phyloP scores from a whole-genome alignment of 2,888 invertebrate genomes.

The Disparrhopalites patrizii region DNA sequence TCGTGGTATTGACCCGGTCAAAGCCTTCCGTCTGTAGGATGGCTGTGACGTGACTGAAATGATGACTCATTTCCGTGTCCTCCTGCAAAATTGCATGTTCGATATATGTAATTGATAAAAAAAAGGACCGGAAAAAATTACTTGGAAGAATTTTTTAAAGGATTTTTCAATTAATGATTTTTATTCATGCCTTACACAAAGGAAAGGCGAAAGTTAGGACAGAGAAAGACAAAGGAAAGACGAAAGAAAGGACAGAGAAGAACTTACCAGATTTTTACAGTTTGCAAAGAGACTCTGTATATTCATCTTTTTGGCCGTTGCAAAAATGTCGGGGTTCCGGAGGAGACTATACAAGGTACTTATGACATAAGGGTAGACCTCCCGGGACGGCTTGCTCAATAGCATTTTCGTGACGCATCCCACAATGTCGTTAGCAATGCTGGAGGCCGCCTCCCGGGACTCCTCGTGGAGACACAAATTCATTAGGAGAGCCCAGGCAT shows the following conservation, averaged over 20 bases:
- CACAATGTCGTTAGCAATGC: conserved; percentile 42
- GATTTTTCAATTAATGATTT: not conserved
- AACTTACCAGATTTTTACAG: conserved; percentile 15
- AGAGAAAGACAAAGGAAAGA: too few species aligned
- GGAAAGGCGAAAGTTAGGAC: not conserved
- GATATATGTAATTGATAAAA: too few species aligned
- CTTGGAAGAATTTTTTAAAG: too few species aligned
- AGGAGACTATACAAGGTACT: conserved; percentile 58
- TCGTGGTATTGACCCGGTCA: conserved; percentile 35
- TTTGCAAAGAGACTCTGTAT: conserved; percentile 52
- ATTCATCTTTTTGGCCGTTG: conserved; percentile 55
- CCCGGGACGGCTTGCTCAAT: conserved; percentile 29
- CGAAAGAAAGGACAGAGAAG: too few species aligned
- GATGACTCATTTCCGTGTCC: conserved; percentile 36
- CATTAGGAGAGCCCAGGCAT: conserved; percentile 64
- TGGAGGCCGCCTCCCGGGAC: conserved; percentile 28
- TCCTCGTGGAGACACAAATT: conserved; percentile 62
- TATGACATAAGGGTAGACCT: conserved; percentile 56
- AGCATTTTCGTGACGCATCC: conserved; percentile 42
- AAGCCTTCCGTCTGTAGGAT: conserved; percentile 35
- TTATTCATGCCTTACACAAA: not conserved
- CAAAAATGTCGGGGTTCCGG: conserved; percentile 54
- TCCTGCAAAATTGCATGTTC: conserved; percentile 31
- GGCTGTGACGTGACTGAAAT: conserved; percentile 39
- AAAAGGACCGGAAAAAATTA: too few species aligned